phyloP scores from a whole-genome alignment of 2,113 vertebrate species.

The Rhegmatorhina hoffmannsi region DNA sequence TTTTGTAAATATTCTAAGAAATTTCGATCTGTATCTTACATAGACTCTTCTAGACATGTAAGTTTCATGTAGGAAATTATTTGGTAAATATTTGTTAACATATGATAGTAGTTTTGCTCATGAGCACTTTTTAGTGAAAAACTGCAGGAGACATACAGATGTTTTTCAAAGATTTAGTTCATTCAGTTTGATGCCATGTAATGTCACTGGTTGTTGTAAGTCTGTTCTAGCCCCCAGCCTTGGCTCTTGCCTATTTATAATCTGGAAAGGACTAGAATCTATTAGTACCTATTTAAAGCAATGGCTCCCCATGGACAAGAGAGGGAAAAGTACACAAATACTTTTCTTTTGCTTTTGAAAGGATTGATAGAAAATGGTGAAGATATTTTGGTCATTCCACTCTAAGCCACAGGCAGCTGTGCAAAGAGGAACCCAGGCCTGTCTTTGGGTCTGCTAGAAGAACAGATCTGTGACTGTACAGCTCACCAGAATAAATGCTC shows the following conservation, averaged over 20 bases:
- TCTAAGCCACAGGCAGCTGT: neutral
- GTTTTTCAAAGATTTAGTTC: neutral
- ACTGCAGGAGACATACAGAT: neutral
- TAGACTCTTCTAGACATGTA: neutral
- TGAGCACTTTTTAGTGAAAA: neutral
- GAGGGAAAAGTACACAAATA: neutral
- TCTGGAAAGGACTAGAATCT: neutral
- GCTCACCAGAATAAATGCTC: neutral
- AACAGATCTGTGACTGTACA: neutral
- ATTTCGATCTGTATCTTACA: neutral
- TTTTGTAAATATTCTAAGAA: neutral
- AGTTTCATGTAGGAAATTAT: neutral
- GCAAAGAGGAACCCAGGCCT: neutral
- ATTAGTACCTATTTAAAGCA: neutral
- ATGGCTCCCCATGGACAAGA: neutral
- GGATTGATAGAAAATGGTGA: neutral
- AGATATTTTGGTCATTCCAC: neutral
- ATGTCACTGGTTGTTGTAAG: neutral
- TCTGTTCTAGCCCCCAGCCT: neutral
- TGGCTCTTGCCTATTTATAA: neutral
- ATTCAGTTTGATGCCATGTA: neutral
- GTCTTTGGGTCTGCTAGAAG: too few relatives aligned
- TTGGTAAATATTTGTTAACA: neutral
- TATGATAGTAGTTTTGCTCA: neutral
- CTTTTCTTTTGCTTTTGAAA: neutral